A percentile compares a stretch with the other conserved stretches of the same genome.
Conservation (phyloP, 2,888 invertebrate species). For the Tricholauxania praeusta region DNA sequence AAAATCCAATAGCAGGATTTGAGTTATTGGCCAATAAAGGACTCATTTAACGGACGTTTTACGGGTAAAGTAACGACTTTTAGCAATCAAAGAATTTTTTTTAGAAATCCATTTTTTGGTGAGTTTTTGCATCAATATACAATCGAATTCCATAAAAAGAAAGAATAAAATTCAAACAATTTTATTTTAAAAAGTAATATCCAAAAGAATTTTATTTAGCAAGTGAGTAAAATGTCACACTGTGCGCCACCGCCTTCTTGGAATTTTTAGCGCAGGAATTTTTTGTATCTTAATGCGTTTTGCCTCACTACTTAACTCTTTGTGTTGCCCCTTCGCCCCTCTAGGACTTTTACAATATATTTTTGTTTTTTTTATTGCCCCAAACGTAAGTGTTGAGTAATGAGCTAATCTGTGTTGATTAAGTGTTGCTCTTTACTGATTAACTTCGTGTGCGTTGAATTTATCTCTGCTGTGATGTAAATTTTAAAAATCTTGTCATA, state of each 20-base stretch:
- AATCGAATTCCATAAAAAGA: too few relatives aligned
- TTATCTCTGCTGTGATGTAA: neutral
- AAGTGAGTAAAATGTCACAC: too few relatives aligned
- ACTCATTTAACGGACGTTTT: too few relatives aligned
- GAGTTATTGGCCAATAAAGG: too few relatives aligned
- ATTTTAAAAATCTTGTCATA: neutral
- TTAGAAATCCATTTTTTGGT: too few relatives aligned
- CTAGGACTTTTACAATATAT: neutral
- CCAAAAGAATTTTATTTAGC: too few relatives aligned
- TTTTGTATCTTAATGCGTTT: slow-evolving; percentile 8
- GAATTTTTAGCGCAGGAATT: slow-evolving; percentile 11
- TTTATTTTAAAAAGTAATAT: too few relatives aligned
- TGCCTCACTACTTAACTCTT: slow-evolving; percentile 3
- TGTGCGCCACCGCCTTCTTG: neutral
- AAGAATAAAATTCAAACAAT: too few relatives aligned
- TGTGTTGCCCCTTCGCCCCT: neutral
- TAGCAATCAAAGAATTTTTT: too few relatives aligned
- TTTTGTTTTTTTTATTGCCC: neutral
- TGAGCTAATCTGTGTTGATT: slow-evolving; percentile 65
- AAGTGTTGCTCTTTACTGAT: slow-evolving; percentile 56
- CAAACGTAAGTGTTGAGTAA: slow-evolving; percentile 61
- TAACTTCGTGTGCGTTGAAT: slow-evolving; percentile 32
- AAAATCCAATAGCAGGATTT: too few relatives aligned
- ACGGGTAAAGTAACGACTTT: too few relatives aligned
- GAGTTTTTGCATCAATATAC: too few relatives aligned